phyloP scores from a whole-genome alignment of 1,140 invertebrate genomes.

The Lepeophtheirus salmonis region DNA sequence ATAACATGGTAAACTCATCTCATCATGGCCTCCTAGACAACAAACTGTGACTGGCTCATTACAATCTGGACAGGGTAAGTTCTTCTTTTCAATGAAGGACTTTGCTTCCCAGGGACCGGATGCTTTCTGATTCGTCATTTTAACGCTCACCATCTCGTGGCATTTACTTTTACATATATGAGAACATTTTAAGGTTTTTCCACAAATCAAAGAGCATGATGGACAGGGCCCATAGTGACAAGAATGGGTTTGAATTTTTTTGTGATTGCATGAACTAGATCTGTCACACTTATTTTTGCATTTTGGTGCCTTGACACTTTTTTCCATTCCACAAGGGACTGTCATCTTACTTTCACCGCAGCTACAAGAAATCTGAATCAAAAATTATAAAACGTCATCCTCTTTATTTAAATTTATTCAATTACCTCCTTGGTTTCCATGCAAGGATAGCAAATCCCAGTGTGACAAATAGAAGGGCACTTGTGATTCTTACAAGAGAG shows the following conservation, averaged over 20 bases:
- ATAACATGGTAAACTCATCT: slow-evolving; percentile 49
- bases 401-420: too few species aligned
- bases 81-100: slow-evolving; percentile 39
- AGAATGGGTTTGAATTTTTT: slow-evolving; percentile 44
- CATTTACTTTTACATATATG: slow-evolving; percentile 55
- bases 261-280: slow-evolving; percentile 55
- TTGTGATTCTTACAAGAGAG: slow-evolving; percentile 72
- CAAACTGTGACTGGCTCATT: slow-evolving; percentile 44
- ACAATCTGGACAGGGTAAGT: slow-evolving; percentile 37
- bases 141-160: slow-evolving; percentile 53
- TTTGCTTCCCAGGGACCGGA: slow-evolving; percentile 50
- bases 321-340: slow-evolving; percentile 66
- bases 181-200: slow-evolving; percentile 40
- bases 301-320: slow-evolving; percentile 28
- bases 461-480: slow-evolving; percentile 63
- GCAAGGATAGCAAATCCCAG: slow-evolving; percentile 77
- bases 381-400: too few species aligned
- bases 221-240: slow-evolving; percentile 78
- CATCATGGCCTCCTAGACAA: slow-evolving; percentile 66
- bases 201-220: slow-evolving; percentile 52
- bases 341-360: slow-evolving; percentile 57
- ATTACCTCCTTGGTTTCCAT: slow-evolving; percentile 47
- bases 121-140: slow-evolving; percentile 34
- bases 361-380: slow-evolving; percentile 39
- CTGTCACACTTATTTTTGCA: slow-evolving; percentile 31